A percentile compares a stretch with the other conserved stretches of the same genome.
These are phyloP conservation scores for Hydriomena furcata DNA, from an alignment of 2,888 invertebrate species.

Conservation along the genomic window DNA sequence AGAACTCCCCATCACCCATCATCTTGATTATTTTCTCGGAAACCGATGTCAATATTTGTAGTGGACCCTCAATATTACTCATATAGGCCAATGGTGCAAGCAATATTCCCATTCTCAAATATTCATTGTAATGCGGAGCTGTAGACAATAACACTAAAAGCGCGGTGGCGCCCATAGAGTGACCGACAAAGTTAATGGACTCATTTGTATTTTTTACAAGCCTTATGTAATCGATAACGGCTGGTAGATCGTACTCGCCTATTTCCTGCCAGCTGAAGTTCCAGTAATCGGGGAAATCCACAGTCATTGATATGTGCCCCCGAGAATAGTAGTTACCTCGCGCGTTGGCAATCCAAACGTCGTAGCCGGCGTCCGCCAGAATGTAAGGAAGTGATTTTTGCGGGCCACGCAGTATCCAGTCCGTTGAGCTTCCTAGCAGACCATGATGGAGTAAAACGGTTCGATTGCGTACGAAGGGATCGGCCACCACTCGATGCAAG, in stretches of 20 bases:
- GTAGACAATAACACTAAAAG: slow-evolving; percentile 60
- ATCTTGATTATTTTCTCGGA: slow-evolving; percentile 45
- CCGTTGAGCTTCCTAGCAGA: slow-evolving; percentile 66
- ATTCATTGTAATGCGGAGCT: slow-evolving; percentile 52
- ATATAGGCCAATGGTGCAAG: slow-evolving; percentile 62
- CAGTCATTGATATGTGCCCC: slow-evolving; percentile 45
- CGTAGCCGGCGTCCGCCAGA: slow-evolving; percentile 82
- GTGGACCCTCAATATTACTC: slow-evolving; percentile 53
- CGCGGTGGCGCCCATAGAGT: slow-evolving; percentile 68
- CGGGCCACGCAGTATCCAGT: slow-evolving; percentile 68
- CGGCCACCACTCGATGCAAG: slow-evolving; percentile 47
- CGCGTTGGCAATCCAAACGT: slow-evolving; percentile 84
- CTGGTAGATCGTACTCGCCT: slow-evolving; percentile 61
- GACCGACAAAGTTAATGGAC: slow-evolving; percentile 61
- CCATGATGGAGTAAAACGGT: slow-evolving; percentile 66
- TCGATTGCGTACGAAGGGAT: slow-evolving; percentile 28
- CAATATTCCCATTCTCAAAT: slow-evolving; percentile 58
- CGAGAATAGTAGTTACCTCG: slow-evolving; percentile 69
- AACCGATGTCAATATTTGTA: slow-evolving; percentile 47
- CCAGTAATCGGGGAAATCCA: slow-evolving; percentile 55
- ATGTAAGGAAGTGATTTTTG: slow-evolving; percentile 63
- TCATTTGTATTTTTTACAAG: slow-evolving; percentile 43
- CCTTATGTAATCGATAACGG: slow-evolving; percentile 59
- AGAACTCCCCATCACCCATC: slow-evolving; percentile 55
- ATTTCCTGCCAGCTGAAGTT: slow-evolving; percentile 68